A percentile compares a stretch with the other conserved stretches of the same genome.
Conservation (phyloP, 2,797 vertebrate species). For the Apogon hyalosoma region DNA sequence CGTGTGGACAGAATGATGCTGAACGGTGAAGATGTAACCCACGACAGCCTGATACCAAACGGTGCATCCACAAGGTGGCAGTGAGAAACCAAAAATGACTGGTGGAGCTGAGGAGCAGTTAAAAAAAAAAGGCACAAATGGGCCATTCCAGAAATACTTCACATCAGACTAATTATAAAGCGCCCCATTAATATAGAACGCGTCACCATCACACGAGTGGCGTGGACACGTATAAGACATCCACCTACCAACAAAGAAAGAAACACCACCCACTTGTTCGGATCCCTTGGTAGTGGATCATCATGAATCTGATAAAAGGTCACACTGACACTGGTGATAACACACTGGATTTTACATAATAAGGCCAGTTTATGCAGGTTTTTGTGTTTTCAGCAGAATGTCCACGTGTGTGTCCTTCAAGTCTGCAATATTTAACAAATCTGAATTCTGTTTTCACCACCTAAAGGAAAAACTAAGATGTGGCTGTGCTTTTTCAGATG, state of each 20-base stretch:
- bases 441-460: no score
- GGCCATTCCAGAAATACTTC: constrained; percentile 70
- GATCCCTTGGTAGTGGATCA: constrained; percentile 15
- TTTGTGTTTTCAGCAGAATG: constrained; percentile 48
- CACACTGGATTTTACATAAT: background rate
- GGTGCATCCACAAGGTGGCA: constrained; percentile 82
- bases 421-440: no score
- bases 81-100: constrained; percentile 75
- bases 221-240: constrained; percentile 6
- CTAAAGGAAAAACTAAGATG: no score
- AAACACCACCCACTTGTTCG: constrained; percentile 3
- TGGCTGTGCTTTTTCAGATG: no score
- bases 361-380: background rate
- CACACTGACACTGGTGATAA: constrained; percentile 15
- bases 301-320: constrained; percentile 32
- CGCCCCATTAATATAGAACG: constrained; percentile 61
- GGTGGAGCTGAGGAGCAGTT: constrained; percentile 9
- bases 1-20: constrained; percentile 12
- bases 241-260: constrained; percentile 20
- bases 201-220: constrained; percentile 32
- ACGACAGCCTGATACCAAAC: constrained; percentile 30
- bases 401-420: background rate
- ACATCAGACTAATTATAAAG: constrained; percentile 69
- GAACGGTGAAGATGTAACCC: constrained; percentile 43
- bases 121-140: constrained; percentile 35